phyloP scores from a whole-genome alignment of 1,140 invertebrate genomes.

The Cataglyphis hispanica region DNA sequence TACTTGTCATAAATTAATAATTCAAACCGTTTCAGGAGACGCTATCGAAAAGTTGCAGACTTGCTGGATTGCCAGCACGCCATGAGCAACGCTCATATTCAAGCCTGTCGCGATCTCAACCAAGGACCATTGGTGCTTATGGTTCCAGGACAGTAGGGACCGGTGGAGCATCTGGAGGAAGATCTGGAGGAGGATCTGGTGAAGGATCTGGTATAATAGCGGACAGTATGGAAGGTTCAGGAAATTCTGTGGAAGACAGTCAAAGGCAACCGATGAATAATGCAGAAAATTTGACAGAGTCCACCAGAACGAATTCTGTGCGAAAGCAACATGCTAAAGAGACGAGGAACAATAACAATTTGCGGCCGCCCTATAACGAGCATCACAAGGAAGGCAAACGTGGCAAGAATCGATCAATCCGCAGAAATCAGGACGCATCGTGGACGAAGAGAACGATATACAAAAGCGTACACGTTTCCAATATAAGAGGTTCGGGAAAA shows the following conservation, averaged over 20 bases:
- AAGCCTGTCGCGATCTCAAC: conserved; percentile 82
- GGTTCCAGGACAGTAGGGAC: conserved; percentile 76
- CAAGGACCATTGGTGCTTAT: conserved; percentile 74
- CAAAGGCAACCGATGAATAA: conserved; percentile 39
- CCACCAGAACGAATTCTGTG: not conserved
- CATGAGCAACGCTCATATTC: conserved; percentile 83
- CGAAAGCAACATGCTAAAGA: not conserved
- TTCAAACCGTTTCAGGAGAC: conserved; percentile 78
- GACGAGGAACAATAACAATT: not conserved
- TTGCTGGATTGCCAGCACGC: conserved; percentile 67
- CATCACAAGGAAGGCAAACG: not conserved
- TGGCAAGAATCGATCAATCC: conserved; percentile 12
- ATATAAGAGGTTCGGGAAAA: conserved; percentile 62
- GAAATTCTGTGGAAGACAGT: conserved; percentile 77
- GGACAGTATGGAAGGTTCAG: conserved; percentile 81
- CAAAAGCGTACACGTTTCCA: conserved; percentile 32
- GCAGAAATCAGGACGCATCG: not conserved
- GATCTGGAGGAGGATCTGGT: conserved; percentile 64
- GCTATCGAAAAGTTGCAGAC: conserved; percentile 78
- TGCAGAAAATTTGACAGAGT: not conserved
- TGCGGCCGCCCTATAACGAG: conserved; percentile 30
- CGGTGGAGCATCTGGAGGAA: conserved; percentile 62
- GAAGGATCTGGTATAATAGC: conserved; percentile 65
- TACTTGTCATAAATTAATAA: conserved; percentile 1
- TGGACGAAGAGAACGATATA: conserved; percentile 5